phyloP scores from a whole-genome alignment of 1,140 invertebrate genomes.

The Chrysomallon squamiferum region DNA sequence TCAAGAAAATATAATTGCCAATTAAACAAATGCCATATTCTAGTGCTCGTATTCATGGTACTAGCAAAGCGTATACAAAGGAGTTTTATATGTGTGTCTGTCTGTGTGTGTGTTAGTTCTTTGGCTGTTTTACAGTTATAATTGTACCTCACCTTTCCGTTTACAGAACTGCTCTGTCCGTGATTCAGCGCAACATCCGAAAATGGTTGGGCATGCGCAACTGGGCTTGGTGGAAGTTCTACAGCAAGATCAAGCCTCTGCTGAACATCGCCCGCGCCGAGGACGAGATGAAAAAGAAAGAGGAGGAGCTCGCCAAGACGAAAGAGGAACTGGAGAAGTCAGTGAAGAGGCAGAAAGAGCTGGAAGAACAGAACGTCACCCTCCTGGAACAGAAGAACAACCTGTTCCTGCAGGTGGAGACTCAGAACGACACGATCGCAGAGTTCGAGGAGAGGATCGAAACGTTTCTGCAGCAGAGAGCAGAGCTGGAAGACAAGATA shows the following conservation, averaged over 20 bases:
- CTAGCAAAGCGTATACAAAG: too few species aligned
- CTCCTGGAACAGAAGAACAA: constrained; percentile 86
- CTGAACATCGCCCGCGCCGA: constrained; percentile 97
- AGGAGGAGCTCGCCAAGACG: constrained; percentile 91
- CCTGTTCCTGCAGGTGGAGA: constrained; percentile 82
- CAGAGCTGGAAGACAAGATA: constrained; percentile 92
- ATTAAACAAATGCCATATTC: too few species aligned
- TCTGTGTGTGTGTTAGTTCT: too few species aligned
- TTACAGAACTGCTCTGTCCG: constrained; percentile 84
- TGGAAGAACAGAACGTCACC: constrained; percentile 89
- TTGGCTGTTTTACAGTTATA: too few species aligned
- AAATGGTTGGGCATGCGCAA: constrained; percentile 96
- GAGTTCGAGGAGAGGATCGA: constrained; percentile 89
- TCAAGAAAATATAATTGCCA: too few species aligned
- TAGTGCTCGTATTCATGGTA: too few species aligned
- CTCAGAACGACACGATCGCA: constrained; percentile 66
- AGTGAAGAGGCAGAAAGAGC: constrained; percentile 93
- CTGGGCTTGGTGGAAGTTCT: constrained; percentile 99
- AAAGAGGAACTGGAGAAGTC: constrained; percentile 92
- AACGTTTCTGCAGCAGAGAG: constrained; percentile 93
- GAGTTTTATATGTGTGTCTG: too few species aligned
- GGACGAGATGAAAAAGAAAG: constrained; percentile 96
- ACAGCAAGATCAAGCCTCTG: constrained; percentile 96
- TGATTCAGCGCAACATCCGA: constrained; percentile 97
- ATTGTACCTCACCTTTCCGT: too few species aligned